phyloP scores from a whole-genome alignment of 2,797 vertebrate species.

The Gymnodraco acuticeps region DNA sequence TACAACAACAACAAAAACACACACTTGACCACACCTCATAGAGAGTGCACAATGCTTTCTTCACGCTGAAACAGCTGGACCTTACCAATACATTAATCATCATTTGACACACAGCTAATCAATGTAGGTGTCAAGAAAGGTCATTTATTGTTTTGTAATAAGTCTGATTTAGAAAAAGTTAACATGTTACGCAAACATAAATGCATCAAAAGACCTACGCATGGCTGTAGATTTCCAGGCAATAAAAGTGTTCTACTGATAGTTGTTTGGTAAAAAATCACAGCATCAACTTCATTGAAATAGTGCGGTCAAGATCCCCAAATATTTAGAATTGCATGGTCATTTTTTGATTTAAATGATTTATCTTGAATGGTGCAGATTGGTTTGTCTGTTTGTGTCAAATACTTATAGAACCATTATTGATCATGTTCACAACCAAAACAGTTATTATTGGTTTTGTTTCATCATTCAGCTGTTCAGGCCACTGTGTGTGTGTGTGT shows the following conservation, averaged over 20 bases:
- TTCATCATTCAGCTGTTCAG: conserved; percentile 14
- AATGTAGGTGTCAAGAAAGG: neutral
- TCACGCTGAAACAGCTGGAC: neutral
- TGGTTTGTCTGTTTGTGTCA: neutral
- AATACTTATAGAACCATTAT: neutral
- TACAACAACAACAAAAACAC: neutral
- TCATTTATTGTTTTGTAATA: neutral
- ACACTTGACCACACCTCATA: neutral
- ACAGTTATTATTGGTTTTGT: neutral
- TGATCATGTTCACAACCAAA: neutral
- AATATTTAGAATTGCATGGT: neutral
- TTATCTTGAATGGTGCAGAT: neutral
- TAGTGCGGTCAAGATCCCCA: too few species aligned
- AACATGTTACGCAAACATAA: neutral
- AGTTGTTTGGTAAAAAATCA: neutral
- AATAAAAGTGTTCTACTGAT: neutral
- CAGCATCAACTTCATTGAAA: neutral
- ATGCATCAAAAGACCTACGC: neutral
- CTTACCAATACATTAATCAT: neutral
- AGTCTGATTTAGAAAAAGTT: neutral
- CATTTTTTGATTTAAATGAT: neutral
- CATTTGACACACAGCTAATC: neutral
- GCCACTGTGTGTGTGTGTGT: neutral
- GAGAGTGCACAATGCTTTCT: neutral
- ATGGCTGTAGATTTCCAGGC: neutral